Evolutionary conservation across 2,797 vertebrate species (phyloP).

Genomic region (Octomys mimax): DNA sequence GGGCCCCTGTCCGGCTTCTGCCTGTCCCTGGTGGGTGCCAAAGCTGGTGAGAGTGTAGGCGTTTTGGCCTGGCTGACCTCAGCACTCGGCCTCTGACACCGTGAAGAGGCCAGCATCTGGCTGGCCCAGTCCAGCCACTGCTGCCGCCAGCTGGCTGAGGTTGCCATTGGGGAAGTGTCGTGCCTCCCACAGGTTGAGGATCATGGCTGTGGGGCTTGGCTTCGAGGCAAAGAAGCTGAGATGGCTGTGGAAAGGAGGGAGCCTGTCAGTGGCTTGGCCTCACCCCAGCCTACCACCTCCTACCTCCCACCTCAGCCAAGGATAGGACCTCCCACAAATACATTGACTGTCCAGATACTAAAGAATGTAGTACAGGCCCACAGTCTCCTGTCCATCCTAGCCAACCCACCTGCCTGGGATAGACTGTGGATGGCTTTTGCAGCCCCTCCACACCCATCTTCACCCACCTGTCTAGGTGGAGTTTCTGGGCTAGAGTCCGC

Average conservation of each 20-base stretch:
- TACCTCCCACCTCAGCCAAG: neutral
- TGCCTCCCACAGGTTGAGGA: conserved; percentile 99
- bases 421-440: neutral
- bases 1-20: conserved; percentile 69
- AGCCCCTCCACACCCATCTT: neutral
- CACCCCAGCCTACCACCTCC: neutral
- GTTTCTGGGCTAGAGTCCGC: conserved; percentile 98
- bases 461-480: conserved; percentile 97
- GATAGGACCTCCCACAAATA: neutral
- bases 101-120: conserved; percentile 98
- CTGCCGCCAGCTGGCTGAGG: conserved; percentile 97
- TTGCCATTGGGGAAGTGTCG: conserved; percentile 98
- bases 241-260: conserved; percentile 91
- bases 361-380: neutral
- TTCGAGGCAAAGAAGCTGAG: conserved; percentile 98
- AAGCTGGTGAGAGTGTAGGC: conserved; percentile 85
- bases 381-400: neutral
- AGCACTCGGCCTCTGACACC: conserved; percentile 98
- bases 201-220: conserved; percentile 97
- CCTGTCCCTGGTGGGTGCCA: conserved; percentile 79
- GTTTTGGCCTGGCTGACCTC: conserved; percentile 76
- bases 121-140: conserved; percentile 98
- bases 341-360: neutral
- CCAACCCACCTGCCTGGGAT: neutral
- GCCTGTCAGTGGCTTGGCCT: neutral